Conservation (phyloP, 2,113 vertebrate species). For the Brachypteracias leptosomus region DNA sequence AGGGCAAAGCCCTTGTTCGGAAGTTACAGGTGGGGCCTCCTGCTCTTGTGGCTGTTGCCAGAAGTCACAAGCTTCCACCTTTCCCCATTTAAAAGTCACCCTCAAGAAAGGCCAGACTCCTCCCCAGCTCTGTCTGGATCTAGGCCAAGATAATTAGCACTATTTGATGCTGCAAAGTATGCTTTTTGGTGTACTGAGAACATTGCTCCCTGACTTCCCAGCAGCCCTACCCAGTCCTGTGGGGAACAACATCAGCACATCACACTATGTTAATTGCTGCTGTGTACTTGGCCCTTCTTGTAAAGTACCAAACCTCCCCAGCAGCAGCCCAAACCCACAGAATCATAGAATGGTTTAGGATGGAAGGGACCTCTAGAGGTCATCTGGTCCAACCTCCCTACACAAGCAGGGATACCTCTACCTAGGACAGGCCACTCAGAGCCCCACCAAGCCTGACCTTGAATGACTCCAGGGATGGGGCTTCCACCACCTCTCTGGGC, state of each 20-base stretch:
- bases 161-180: background rate
- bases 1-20: background rate
- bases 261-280: fast-evolving
- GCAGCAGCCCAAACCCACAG: background rate
- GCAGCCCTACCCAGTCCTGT: background rate
- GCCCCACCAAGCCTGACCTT: too few relatives aligned
- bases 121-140: background rate
- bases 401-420: too few relatives aligned
- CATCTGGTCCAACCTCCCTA: too few relatives aligned
- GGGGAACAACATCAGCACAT: background rate
- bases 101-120: fast-evolving
- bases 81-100: background rate
- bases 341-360: too few relatives aligned
- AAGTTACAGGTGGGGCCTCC: background rate
- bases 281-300: background rate
- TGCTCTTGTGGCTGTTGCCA: background rate
- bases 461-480: too few relatives aligned
- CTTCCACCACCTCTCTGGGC: too few relatives aligned
- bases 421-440: too few relatives aligned
- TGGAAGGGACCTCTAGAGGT: too few relatives aligned
- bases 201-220: background rate
- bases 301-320: background rate
- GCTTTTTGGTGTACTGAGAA: background rate
- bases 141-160: background rate
- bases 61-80: background rate